phyloP scores from a whole-genome alignment of 2,888 invertebrate genomes.

The Eulithis prunata region DNA sequence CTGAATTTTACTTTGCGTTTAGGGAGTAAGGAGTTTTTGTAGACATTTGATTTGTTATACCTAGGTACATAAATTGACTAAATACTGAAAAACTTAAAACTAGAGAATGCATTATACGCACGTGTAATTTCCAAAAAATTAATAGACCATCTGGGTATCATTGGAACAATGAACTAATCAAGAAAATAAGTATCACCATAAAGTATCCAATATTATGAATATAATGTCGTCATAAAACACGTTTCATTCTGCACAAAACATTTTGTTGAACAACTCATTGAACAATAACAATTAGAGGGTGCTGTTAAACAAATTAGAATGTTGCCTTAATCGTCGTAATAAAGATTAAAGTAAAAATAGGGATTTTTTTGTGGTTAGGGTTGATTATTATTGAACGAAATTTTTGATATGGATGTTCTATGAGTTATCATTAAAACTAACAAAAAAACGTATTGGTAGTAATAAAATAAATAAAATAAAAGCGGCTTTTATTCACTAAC shows the following conservation, averaged over 20 bases:
- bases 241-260: conserved; percentile 25
- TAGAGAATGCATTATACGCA: no score
- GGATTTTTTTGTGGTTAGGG: conserved; percentile 22
- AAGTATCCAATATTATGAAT: neutral
- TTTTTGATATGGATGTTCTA: no score
- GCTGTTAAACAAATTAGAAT: conserved; percentile 28
- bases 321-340: conserved; percentile 32
- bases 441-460: no score
- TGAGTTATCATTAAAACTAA: no score
- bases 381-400: neutral
- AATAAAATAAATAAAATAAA: no score
- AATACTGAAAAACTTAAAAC: no score
- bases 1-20: neutral
- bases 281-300: conserved; percentile 37
- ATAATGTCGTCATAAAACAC: conserved; percentile 3
- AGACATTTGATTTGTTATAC: no score
- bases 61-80: no score
- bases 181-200: neutral
- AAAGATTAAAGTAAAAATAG: conserved; percentile 15
- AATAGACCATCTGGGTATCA: neutral
- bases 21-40: neutral
- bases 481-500: no score
- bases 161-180: conserved; percentile 1
- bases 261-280: conserved; percentile 19
- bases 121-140: neutral